Conservation (phyloP, 23 tunicate species). For the Ascidia mentula region DNA sequence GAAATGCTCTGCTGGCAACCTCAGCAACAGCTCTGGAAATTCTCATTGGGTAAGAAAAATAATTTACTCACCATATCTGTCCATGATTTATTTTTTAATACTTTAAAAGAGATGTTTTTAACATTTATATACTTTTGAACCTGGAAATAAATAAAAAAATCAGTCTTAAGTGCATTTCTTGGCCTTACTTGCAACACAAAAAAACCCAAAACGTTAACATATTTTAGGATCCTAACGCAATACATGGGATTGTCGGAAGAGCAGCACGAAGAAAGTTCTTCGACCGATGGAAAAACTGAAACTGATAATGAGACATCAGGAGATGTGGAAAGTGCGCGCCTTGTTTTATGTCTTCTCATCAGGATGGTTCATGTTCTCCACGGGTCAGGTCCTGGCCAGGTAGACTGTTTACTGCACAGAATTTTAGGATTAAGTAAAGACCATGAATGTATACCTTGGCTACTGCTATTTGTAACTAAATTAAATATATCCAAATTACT, state of each 20-base stretch:
- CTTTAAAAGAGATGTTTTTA: neutral
- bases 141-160: neutral
- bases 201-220: neutral
- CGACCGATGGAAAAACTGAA: neutral
- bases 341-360: conserved; percentile 59
- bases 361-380: conserved; percentile 88
- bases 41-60: conserved; percentile 49
- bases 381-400: conserved; percentile 80
- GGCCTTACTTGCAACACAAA: neutral
- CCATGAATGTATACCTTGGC: no score
- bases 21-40: conserved; percentile 85
- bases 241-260: conserved; percentile 17
- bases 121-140: neutral
- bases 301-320: neutral
- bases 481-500: no score
- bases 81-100: no score
- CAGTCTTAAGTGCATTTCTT: neutral
- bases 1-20: conserved; percentile 79
- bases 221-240: conserved; percentile 11
- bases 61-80: no score
- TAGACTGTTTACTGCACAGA: conserved; percentile 22
- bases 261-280: neutral
- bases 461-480: no score
- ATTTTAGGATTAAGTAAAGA: no score
- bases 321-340: conserved; percentile 48